These are phyloP conservation scores for Leptinotarsa rubiginosa DNA, from an alignment of 2,888 invertebrate species.

Conservation along the genomic window DNA sequence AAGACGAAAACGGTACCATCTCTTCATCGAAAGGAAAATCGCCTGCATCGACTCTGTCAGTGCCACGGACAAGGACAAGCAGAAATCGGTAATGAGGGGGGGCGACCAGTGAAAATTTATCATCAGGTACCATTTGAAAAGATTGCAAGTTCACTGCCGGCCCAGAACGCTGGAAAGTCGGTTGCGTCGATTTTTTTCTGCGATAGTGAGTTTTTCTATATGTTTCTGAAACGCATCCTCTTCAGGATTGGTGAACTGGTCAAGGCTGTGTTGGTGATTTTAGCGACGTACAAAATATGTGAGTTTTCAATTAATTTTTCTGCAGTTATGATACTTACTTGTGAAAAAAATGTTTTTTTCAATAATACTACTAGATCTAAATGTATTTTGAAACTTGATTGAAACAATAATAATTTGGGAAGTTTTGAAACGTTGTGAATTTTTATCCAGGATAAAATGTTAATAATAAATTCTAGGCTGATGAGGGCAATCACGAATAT, in stretches of 20 bases:
- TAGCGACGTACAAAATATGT: slow-evolving; percentile 24
- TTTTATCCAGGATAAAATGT: no score
- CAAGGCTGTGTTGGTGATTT: slow-evolving; percentile 20
- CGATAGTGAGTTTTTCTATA: slow-evolving; percentile 18
- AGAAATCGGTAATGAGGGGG: slow-evolving; percentile 3
- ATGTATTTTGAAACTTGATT: no score
- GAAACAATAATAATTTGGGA: no score
- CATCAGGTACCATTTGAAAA: slow-evolving; percentile 32
- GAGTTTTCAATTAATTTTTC: slow-evolving; percentile 13
- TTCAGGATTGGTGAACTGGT: slow-evolving; percentile 25
- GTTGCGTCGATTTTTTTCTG: neutral
- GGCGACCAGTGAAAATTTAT: slow-evolving; percentile 23
- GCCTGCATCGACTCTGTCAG: neutral
- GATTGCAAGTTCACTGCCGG: neutral
- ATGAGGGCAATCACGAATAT: no score
- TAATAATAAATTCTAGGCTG: no score
- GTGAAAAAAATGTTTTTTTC: no score
- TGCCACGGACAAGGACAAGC: slow-evolving; percentile 10
- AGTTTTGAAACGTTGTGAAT: no score
- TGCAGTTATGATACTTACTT: neutral
- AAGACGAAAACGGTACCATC: slow-evolving; percentile 18
- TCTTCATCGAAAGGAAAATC: neutral
- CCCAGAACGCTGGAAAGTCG: neutral
- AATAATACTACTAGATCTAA: no score
- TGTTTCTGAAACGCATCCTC: slow-evolving; percentile 23